Conservation (phyloP, 2,113 vertebrate species). For the Chamaetylas fuelleborni region DNA sequence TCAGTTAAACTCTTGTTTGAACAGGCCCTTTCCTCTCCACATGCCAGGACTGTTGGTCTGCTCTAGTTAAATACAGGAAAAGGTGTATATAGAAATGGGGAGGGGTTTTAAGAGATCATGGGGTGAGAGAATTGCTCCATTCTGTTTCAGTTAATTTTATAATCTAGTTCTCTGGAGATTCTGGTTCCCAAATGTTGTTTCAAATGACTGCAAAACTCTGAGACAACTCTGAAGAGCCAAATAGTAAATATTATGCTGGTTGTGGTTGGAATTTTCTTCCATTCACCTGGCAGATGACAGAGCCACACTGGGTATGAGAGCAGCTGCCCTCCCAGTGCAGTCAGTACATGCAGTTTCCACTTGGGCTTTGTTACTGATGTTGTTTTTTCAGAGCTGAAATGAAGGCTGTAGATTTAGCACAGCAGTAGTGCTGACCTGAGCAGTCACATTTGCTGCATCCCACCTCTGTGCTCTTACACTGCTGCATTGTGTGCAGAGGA, state of each 20-base stretch:
- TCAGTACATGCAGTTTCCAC: neutral
- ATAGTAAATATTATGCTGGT: neutral
- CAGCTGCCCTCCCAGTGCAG: neutral
- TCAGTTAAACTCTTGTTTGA: neutral
- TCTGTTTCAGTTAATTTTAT: neutral
- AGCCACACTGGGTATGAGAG: neutral
- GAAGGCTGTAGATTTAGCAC: neutral
- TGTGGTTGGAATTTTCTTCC: neutral
- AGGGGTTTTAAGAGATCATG: neutral
- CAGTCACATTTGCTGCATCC: neutral
- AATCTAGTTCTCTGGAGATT: neutral
- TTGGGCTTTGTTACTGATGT: neutral
- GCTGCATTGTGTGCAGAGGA: neutral
- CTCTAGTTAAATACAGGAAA: conserved; percentile 7
- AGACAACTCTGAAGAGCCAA: neutral
- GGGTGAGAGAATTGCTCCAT: neutral
- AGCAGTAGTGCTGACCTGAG: too few species aligned
- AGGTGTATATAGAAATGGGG: neutral
- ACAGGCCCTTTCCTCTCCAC: neutral
- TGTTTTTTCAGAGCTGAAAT: neutral
- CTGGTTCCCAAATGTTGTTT: neutral
- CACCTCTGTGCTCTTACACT: neutral
- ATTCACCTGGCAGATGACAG: neutral
- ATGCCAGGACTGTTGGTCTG: neutral
- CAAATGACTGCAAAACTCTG: neutral